A percentile compares a stretch with the other conserved stretches of the same genome.
Conservation (phyloP, 1,140 invertebrate genomes). For the Physella acuta region DNA sequence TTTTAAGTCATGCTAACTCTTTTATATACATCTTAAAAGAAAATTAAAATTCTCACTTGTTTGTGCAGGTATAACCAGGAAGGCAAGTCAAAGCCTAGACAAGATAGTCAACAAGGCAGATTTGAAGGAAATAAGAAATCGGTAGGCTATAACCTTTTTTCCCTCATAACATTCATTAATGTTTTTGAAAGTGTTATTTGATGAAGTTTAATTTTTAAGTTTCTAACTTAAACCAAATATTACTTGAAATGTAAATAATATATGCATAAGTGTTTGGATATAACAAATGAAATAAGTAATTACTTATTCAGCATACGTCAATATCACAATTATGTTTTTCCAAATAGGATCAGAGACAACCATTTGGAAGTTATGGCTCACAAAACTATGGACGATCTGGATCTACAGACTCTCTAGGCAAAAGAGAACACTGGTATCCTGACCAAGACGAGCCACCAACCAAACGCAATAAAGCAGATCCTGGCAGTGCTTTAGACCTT, state of each 20-base stretch:
- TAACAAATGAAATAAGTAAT: no score
- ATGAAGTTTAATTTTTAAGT: no score
- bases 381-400: slow-evolving; percentile 18
- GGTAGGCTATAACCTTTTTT: no score
- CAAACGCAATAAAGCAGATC: slow-evolving; percentile 29
- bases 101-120: not conserved
- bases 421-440: slow-evolving; percentile 14
- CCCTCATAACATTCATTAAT: no score
- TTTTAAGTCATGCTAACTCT: no score
- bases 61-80: slow-evolving; percentile 16
- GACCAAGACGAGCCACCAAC: slow-evolving; percentile 22
- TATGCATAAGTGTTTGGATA: no score
- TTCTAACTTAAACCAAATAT: no score
- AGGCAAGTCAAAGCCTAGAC: slow-evolving; percentile 16
- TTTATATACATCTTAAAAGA: no score
- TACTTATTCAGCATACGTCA: no score
- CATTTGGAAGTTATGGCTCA: slow-evolving; percentile 13
- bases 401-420: slow-evolving; percentile 8
- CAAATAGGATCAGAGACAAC: slow-evolving; percentile 18
- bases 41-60: no score
- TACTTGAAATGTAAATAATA: no score
- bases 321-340: not conserved
- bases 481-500: slow-evolving; percentile 36
- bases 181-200: no score
- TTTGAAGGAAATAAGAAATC: slow-evolving; percentile 16